These are phyloP conservation scores for Hipparchia semele DNA, from an alignment of 2,888 invertebrate species.

Conservation along the genomic window DNA sequence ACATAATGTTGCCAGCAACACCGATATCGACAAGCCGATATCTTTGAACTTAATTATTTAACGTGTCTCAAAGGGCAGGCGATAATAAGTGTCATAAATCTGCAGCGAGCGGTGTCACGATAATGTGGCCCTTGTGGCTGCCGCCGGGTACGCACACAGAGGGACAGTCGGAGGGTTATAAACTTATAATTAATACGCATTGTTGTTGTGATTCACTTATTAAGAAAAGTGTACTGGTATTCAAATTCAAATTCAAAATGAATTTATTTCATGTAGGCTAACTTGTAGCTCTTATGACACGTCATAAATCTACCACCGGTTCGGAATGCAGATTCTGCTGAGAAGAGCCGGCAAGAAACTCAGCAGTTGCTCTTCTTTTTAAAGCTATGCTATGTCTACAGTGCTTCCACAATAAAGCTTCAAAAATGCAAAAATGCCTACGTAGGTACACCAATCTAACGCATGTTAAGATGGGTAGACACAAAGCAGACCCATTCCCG, in stretches of 20 bases:
- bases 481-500: too few relatives aligned
- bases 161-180: conserved; percentile 31
- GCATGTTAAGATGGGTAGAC: too few relatives aligned
- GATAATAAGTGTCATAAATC: conserved; percentile 51
- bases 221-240: not conserved
- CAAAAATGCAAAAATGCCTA: too few relatives aligned
- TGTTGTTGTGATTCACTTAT: conserved; percentile 27
- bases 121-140: conserved; percentile 48
- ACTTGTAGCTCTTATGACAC: too few relatives aligned
- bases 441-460: too few relatives aligned
- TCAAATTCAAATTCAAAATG: not conserved
- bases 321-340: too few relatives aligned
- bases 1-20: conserved; percentile 38
- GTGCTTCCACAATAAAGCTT: too few relatives aligned
- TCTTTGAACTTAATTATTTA: conserved; percentile 50
- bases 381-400: too few relatives aligned
- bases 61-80: conserved; percentile 47
- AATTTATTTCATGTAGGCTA: too few relatives aligned
- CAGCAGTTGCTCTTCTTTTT: too few relatives aligned
- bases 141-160: conserved; percentile 32
- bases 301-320: too few relatives aligned
- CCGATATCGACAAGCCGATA: conserved; percentile 37
- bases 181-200: conserved; percentile 36
- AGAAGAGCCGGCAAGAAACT: too few relatives aligned
- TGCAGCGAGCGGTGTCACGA: conserved; percentile 47